Conservation (phyloP, 2,888 invertebrate genomes). For the Scotopteryx bipunctaria region DNA sequence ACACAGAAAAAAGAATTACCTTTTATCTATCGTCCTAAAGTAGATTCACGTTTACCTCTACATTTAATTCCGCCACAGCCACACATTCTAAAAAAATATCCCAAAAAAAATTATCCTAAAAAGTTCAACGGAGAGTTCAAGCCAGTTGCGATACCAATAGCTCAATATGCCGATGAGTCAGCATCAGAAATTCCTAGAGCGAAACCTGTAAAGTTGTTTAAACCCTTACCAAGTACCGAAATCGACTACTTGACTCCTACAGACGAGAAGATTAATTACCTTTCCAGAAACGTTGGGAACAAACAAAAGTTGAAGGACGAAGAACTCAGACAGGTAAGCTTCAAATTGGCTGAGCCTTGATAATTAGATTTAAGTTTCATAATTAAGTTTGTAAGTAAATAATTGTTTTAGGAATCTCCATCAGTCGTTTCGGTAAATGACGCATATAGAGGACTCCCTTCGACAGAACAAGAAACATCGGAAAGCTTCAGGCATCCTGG, state of each 20-base stretch:
- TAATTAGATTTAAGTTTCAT: conserved; percentile 21
- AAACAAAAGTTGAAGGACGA: conserved; percentile 71
- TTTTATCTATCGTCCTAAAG: conserved; percentile 42
- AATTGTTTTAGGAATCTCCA: conserved; percentile 32
- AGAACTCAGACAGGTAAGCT: conserved; percentile 51
- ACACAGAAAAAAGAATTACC: conserved; percentile 26
- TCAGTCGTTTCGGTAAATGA: conserved; percentile 33
- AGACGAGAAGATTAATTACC: conserved; percentile 68
- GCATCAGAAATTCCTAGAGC: conserved; percentile 68
- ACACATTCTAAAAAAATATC: conserved; percentile 61
- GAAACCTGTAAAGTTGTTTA: conserved; percentile 67
- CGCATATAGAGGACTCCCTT: conserved; percentile 45
- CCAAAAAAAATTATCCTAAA: conserved; percentile 83
- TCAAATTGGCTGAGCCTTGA: conserved; percentile 21
- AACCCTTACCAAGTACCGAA: conserved; percentile 57
- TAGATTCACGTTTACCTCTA: conserved; percentile 57
- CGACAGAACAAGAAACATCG: conserved; percentile 67
- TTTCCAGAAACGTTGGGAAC: conserved; percentile 78
- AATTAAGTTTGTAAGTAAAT: conserved; percentile 25
- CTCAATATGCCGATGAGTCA: conserved; percentile 57
- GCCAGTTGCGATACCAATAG: conserved; percentile 70
- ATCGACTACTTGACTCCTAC: conserved; percentile 50
- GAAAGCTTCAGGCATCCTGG: conserved; percentile 67
- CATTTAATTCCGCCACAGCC: conserved; percentile 61
- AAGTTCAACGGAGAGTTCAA: conserved; percentile 80